phyloP scores from a whole-genome alignment of 2,797 vertebrate genomes.

The Cephalopachus bancanus region DNA sequence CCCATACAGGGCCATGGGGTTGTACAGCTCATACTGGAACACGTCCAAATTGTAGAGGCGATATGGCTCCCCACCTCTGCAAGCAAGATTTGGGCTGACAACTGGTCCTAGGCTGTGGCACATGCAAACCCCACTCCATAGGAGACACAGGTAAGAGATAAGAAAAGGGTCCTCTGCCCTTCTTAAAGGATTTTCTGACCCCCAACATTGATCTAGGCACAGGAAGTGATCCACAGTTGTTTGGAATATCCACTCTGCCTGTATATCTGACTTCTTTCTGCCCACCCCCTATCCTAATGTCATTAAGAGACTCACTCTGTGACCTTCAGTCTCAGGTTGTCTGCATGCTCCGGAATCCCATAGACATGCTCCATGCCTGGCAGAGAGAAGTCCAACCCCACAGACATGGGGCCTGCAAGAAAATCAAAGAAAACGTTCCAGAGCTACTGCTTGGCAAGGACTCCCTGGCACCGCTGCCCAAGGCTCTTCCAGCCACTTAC shows the following conservation, averaged over 20 bases:
- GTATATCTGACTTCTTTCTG: background rate
- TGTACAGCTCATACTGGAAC: slow-evolving; percentile 96
- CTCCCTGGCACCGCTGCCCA: background rate
- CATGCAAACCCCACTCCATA: background rate
- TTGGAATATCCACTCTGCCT: background rate
- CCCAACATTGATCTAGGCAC: background rate
- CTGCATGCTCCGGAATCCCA: slow-evolving; percentile 96
- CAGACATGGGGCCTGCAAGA: slow-evolving; percentile 92
- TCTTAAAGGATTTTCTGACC: background rate
- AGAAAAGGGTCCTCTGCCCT: background rate
- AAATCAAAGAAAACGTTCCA: background rate
- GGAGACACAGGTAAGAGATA: background rate
- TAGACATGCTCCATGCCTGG: slow-evolving; percentile 96
- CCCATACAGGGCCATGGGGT: slow-evolving; percentile 96
- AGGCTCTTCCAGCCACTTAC: slow-evolving; percentile 83
- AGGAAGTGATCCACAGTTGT: background rate
- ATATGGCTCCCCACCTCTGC: slow-evolving; percentile 95
- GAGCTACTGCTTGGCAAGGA: background rate
- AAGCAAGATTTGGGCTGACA: background rate
- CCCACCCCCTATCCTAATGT: background rate
- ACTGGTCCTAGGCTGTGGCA: background rate
- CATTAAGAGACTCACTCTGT: slow-evolving; percentile 92
- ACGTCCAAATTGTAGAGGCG: slow-evolving; percentile 97
- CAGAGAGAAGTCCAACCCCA: slow-evolving; percentile 96
- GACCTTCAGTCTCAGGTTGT: slow-evolving; percentile 93